Percentiles rank a stretch among this genome's conserved stretches.
These are phyloP conservation scores for Enteromius anoplus DNA, from an alignment of 2,797 vertebrate genomes.

Conservation along the genomic window DNA sequence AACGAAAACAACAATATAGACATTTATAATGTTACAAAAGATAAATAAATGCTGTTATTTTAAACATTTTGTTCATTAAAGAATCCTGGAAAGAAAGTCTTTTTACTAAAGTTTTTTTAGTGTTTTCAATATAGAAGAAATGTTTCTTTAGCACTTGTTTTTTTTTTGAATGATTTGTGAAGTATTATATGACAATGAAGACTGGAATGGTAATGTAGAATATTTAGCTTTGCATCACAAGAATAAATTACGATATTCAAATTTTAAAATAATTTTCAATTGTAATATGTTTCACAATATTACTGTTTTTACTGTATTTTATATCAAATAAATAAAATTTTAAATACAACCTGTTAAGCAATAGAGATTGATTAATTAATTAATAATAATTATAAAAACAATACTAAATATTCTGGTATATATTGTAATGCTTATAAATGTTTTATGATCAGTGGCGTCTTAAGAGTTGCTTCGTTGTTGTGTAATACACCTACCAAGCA, in stretches of 20 bases:
- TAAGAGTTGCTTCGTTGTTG: not conserved
- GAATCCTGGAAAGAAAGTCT: not conserved
- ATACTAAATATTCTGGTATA: not conserved
- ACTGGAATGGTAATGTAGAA: not conserved
- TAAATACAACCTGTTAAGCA: not conserved
- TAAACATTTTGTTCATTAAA: not conserved
- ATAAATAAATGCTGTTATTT: not conserved
- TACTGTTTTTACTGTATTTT: not conserved
- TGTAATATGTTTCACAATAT: not conserved
- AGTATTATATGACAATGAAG: not conserved
- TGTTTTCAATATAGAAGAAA: not conserved
- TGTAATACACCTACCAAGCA: not conserved
- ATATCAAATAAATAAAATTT: not conserved
- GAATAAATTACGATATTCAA: not conserved
- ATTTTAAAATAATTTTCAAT: not conserved
- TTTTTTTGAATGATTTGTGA: not conserved
- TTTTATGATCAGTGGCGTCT: not conserved
- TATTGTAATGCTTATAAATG: not conserved
- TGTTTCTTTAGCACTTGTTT: not conserved
- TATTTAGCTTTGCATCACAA: not conserved
- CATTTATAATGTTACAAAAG: constrained; percentile 2
- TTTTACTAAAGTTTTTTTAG: not conserved
- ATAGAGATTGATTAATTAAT: not conserved
- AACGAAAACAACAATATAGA: not conserved
- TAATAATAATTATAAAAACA: not conserved